Base-by-base conservation (phyloP, 2,113 vertebrate species). In the Blennius ocellaris region DNA sequence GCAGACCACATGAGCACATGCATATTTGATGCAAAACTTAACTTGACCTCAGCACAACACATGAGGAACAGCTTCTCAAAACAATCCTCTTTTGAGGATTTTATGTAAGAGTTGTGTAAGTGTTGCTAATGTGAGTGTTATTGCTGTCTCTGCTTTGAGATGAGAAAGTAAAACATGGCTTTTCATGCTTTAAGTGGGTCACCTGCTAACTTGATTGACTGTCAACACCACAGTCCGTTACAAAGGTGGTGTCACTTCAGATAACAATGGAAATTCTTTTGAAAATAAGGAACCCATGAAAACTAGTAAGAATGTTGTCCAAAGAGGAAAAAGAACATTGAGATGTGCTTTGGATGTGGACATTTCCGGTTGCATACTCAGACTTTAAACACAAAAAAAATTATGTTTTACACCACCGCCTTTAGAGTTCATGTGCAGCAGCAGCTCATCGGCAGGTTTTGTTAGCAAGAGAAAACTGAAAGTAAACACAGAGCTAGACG, bases 151-250 rank as follows among this genome's bases (percentile, higher is more conserved):
- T 79, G 63, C 76, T 52, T 62, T 73, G 37, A 45, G 65, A 50
- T 77, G 81, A 83, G 80, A 21, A 62, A 65, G 45, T 70, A 83
- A 74, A 80, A 69, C 57, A 71, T 69, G 54, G 72, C 38, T 51
- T 63, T 58, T 58, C 61, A 37, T 66, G 71, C 85, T 86, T 82
- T 85, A 92, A 92, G 88, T 93, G 93, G 89, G 76, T 84, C 83
- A 71, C 63, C 69, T 60, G 66, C 79, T 90, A 90, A 94, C 91
- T 91, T 90, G 85, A 92, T 88, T 94, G 87, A 61, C 56, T 55
- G 55, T 30, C 21, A 30, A 30, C 16, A 53, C 76, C 52, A 85
- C 81, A 90, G 84, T 90, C 70, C 79, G 51, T 75, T 49, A 69
- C 83, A 90, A 75, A 81, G 64, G 78, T 57, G 64, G 59, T 76